Evolutionary conservation across 2,797 vertebrate species (phyloP).

Genomic region (Merluccius polli): DNA sequence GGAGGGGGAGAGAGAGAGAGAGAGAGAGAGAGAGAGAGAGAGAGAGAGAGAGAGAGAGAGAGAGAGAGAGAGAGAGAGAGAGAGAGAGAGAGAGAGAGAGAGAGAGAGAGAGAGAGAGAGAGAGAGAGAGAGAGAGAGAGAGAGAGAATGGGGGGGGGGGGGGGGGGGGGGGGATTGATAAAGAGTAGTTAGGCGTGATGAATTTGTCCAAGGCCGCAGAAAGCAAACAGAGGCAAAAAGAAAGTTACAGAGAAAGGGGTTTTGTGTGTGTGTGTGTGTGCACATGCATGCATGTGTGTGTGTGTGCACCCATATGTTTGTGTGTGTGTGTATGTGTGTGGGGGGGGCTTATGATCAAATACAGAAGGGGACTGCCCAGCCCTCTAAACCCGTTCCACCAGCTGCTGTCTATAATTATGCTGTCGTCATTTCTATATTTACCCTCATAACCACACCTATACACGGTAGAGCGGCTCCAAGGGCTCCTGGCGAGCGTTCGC

Average conservation of each 20-base stretch:
- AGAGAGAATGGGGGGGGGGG: too few relatives aligned
- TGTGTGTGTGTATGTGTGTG: constrained; percentile 6
- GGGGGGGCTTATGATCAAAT: not conserved
- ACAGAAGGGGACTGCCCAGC: constrained; percentile 31
- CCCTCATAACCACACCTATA: constrained; percentile 24
- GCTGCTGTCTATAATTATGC: constrained; percentile 69
- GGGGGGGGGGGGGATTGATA: not conserved
- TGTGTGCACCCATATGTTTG: not conserved
- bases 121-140: too few relatives aligned
- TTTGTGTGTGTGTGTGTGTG: not conserved
- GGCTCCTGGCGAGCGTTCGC: not conserved
- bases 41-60: too few relatives aligned
- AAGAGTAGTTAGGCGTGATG: not conserved
- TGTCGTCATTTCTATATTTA: constrained; percentile 51
- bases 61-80: too few relatives aligned
- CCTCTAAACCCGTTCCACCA: constrained; percentile 55
- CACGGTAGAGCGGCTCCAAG: constrained; percentile 17
- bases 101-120: too few relatives aligned
- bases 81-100: too few relatives aligned
- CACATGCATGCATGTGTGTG: not conserved
- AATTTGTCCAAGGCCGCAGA: not conserved
- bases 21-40: not conserved
- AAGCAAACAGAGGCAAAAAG: not conserved
- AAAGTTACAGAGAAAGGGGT: not conserved
- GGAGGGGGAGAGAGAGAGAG: too few relatives aligned